phyloP scores from a whole-genome alignment of 2,888 invertebrate species.

The Nudaria mundana region DNA sequence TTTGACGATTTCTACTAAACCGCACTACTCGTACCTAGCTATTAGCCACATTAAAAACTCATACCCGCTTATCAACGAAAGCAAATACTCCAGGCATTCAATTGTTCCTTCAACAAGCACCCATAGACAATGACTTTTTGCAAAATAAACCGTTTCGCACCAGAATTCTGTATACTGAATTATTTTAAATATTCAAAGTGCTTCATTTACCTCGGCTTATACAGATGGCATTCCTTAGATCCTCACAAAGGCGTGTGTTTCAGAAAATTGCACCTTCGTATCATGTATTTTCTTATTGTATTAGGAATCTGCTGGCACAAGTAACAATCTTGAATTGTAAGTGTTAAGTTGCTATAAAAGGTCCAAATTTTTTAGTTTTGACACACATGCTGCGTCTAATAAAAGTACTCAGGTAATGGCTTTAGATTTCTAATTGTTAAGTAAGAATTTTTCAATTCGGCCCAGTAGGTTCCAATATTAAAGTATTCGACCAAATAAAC shows the following conservation, averaged over 20 bases:
- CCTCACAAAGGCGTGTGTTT: constrained; percentile 33
- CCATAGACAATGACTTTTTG: constrained; percentile 16
- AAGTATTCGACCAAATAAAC: too few species aligned
- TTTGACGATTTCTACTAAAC: too few species aligned
- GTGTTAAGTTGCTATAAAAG: constrained; percentile 6
- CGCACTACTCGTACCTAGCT: too few species aligned
- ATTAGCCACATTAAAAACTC: too few species aligned
- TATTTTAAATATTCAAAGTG: constrained; percentile 28
- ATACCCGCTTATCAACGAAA: neutral
- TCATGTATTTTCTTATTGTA: constrained; percentile 5
- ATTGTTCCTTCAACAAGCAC: constrained; percentile 10
- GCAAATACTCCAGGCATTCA: neutral
- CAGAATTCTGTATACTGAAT: constrained; percentile 10
- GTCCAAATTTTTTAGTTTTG: too few species aligned
- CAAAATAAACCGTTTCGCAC: constrained; percentile 13
- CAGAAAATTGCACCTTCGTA: constrained; percentile 32
- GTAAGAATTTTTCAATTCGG: too few species aligned
- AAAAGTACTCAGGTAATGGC: too few species aligned
- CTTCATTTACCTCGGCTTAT: constrained; percentile 11
- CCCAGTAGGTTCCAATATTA: too few species aligned
- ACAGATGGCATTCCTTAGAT: constrained; percentile 21
- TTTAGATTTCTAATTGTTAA: too few species aligned
- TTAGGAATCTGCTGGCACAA: constrained; percentile 16
- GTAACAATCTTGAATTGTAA: too few species aligned
- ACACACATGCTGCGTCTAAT: too few species aligned